A percentile compares a stretch with the other conserved stretches of the same genome.
These are phyloP conservation scores for Perca schrenkii DNA, from an alignment of 2,113 vertebrate species.

Conservation along the genomic window DNA sequence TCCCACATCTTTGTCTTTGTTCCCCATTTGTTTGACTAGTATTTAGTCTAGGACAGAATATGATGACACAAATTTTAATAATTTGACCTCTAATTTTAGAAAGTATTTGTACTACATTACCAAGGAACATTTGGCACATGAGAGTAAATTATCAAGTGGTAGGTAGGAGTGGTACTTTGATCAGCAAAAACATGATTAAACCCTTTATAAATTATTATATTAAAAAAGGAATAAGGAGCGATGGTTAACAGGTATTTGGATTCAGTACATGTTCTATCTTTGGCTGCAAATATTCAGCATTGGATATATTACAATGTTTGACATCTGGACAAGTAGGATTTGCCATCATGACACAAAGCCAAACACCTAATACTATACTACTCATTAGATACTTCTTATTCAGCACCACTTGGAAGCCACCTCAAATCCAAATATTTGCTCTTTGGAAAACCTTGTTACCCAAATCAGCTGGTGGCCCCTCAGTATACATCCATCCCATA, in stretches of 20 bases:
- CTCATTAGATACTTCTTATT: conserved; percentile 57
- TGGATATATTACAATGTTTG: conserved; percentile 49
- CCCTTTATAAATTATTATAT: conserved; percentile 10
- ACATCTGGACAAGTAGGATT: conserved; percentile 59
- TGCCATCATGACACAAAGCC: conserved; percentile 52
- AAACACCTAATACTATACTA: conserved; percentile 41
- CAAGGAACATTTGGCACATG: conserved; percentile 93
- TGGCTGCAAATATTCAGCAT: conserved; percentile 22
- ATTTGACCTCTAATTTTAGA: conserved; percentile 92
- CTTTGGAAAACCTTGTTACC: conserved; percentile 84
- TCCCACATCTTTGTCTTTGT: conserved; percentile 85
- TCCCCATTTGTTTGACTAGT: conserved; percentile 92
- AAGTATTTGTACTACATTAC: conserved; percentile 93
- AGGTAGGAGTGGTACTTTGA: conserved; percentile 55
- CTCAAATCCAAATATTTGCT: conserved; percentile 80
- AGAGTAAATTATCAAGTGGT: conserved; percentile 68
- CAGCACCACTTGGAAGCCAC: conserved; percentile 55
- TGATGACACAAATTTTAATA: conserved; percentile 77
- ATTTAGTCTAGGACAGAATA: conserved; percentile 90
- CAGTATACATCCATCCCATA: conserved; percentile 68
- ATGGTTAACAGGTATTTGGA: conserved; percentile 29
- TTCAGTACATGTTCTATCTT: conserved; percentile 6
- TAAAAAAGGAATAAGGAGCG: background rate
- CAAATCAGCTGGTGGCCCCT: conserved; percentile 83
- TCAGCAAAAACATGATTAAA: conserved; percentile 51